These are phyloP conservation scores for Galemys pyrenaicus DNA, from an alignment of 2,113 vertebrate species.

Conservation along the genomic window DNA sequence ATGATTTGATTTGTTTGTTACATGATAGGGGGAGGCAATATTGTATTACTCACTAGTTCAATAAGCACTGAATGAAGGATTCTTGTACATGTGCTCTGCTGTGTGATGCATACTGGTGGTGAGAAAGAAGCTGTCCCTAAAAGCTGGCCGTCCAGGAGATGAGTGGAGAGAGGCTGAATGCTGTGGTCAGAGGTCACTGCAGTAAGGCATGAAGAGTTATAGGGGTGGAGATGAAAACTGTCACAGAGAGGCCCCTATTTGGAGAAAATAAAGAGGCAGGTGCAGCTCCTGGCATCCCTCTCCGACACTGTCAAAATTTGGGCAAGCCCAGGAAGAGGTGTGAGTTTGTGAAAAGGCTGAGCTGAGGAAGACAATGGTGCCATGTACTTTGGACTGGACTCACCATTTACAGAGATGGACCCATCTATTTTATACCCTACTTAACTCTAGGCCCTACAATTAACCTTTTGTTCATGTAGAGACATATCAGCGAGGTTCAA, in stretches of 20 bases:
- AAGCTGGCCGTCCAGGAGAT: background rate
- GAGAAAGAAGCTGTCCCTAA: background rate
- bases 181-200: background rate
- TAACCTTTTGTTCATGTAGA: background rate
- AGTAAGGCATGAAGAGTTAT: accelerated
- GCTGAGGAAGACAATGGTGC: background rate
- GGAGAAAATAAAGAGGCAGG: accelerated
- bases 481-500: background rate
- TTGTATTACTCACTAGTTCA: background rate
- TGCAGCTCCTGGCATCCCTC: background rate
- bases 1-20: background rate
- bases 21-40: background rate
- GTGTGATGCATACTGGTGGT: background rate
- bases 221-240: accelerated
- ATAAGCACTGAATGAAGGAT: background rate
- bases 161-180: accelerated
- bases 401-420: background rate
- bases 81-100: background rate
- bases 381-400: background rate
- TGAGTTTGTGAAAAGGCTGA: background rate
- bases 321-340: background rate
- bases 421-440: background rate
- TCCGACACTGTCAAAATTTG: background rate
- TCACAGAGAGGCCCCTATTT: accelerated
- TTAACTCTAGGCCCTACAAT: background rate